Evolutionary conservation across 2,888 invertebrate genomes (phyloP).

Genomic region (Melanchra persicariae): DNA sequence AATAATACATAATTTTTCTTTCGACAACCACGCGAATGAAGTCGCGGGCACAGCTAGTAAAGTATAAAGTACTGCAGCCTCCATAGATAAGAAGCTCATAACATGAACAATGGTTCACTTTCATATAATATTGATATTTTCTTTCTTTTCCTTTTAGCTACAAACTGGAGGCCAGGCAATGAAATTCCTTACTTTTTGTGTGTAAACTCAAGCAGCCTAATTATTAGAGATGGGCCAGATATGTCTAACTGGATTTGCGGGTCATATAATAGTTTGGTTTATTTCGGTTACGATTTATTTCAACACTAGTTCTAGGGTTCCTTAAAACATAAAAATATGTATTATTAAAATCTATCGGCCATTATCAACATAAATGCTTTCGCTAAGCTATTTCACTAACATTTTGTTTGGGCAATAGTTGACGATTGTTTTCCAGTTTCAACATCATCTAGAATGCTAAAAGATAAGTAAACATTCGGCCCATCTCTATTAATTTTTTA

Average conservation of each 20-base stretch:
- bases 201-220: constrained; percentile 39
- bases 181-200: constrained; percentile 35
- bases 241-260: not conserved
- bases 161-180: constrained; percentile 59
- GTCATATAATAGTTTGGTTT: not conserved
- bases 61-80: constrained; percentile 1
- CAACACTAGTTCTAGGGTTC: not conserved
- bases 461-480: constrained; percentile 15
- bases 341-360: not conserved
- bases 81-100: not conserved
- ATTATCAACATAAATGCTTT: constrained; percentile 11
- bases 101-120: not conserved
- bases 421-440: not conserved
- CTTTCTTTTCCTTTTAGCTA: constrained; percentile 37
- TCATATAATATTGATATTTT: constrained; percentile 10
- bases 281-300: not conserved
- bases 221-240: constrained; percentile 59
- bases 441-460: not conserved
- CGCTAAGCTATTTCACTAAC: constrained; percentile 3
- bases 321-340: constrained; percentile 18
- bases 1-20: too few species aligned
- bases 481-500: constrained; percentile 54
- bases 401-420: not conserved
- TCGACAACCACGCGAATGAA: too few species aligned
- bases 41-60: too few species aligned